phyloP scores from a whole-genome alignment of 2,888 invertebrate genomes.

The Drosophila neutralis region DNA sequence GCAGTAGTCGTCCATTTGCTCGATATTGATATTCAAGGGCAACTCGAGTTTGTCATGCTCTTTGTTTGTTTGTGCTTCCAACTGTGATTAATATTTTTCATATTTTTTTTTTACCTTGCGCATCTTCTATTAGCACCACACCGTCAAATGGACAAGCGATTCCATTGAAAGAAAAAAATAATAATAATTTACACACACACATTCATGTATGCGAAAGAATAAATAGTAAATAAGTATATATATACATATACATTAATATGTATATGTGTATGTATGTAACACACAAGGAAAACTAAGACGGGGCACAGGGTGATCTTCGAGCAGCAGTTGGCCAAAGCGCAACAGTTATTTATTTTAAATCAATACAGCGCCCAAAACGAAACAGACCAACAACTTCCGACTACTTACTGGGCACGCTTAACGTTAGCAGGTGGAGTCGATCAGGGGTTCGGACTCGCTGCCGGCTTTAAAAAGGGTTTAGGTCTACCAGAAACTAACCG shows the following conservation, averaged over 20 bases:
- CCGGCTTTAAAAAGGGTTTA: conserved; percentile 14
- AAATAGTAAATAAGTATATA: background rate
- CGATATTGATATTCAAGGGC: conserved; percentile 42
- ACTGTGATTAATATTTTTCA: conserved; percentile 31
- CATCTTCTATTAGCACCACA: conserved; percentile 67
- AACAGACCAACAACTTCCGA: background rate
- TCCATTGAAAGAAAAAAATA: conserved; percentile 5
- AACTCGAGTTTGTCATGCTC: conserved; percentile 20
- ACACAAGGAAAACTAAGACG: background rate
- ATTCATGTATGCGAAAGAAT: background rate
- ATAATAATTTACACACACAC: background rate
- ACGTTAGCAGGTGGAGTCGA: background rate
- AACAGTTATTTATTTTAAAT: conserved; percentile 45
- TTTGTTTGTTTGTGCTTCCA: conserved; percentile 14
- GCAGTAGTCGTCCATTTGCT: background rate
- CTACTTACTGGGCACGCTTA: background rate
- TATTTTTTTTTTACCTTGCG: conserved; percentile 38
- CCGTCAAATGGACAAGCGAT: conserved; percentile 43
- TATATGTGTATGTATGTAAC: background rate
- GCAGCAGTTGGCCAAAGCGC: conserved; percentile 17
- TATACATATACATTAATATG: background rate
- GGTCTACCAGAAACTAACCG: conserved; percentile 34
- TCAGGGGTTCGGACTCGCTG: background rate
- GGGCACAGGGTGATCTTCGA: background rate
- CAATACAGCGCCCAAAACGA: background rate